phyloP scores from a whole-genome alignment of 2,888 invertebrate species.

The Dryobotodes eremita region DNA sequence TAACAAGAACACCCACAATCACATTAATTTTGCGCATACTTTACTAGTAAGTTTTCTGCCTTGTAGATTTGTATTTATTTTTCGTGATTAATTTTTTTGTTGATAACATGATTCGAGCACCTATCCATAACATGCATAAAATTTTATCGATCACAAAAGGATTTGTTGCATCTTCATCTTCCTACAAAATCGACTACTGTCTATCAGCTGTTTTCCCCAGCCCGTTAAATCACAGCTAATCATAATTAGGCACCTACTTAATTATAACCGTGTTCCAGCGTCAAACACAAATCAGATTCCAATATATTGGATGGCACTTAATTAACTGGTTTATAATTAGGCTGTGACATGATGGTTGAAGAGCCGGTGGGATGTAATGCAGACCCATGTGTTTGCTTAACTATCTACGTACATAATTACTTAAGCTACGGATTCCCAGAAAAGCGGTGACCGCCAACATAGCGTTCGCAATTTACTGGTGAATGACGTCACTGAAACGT shows the following conservation, averaged over 20 bases:
- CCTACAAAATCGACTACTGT: neutral
- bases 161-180: neutral
- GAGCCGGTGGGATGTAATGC: slow-evolving; percentile 61
- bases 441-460: too few relatives aligned
- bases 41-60: slow-evolving; percentile 1
- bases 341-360: slow-evolving; percentile 71
- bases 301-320: slow-evolving; percentile 67
- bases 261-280: slow-evolving; percentile 45
- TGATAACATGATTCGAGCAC: neutral
- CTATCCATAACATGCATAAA: neutral
- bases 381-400: neutral
- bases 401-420: neutral
- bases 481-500: too few relatives aligned
- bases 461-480: too few relatives aligned
- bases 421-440: too few relatives aligned
- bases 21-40: slow-evolving; percentile 14
- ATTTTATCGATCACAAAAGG: neutral
- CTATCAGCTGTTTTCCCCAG: slow-evolving; percentile 4
- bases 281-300: slow-evolving; percentile 55
- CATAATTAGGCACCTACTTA: slow-evolving; percentile 44
- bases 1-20: too few relatives aligned
- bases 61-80: slow-evolving; percentile 16
- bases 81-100: slow-evolving; percentile 1
- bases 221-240: slow-evolving; percentile 46
- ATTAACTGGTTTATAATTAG: slow-evolving; percentile 80